Evolutionary conservation across 2,888 invertebrate genomes (phyloP).

Genomic region (Dysmachus trigonus): DNA sequence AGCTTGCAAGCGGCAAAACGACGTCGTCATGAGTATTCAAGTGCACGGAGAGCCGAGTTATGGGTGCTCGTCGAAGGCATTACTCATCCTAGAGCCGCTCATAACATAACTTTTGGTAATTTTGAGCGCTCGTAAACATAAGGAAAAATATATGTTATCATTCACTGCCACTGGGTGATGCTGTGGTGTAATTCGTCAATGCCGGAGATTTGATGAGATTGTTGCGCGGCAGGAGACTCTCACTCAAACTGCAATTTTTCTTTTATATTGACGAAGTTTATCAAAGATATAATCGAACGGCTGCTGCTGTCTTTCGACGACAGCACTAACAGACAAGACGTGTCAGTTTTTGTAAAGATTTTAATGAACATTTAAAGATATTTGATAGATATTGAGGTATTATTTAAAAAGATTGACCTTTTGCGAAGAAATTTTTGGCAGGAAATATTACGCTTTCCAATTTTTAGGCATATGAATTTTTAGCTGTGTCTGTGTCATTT

Average conservation of each 20-base stretch:
- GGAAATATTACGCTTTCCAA: background rate
- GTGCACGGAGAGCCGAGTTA: background rate
- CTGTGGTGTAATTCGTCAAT: background rate
- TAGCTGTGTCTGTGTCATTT: too few species aligned
- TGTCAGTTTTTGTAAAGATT: background rate
- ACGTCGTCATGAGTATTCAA: background rate
- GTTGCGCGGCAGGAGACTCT: background rate
- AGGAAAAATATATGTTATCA: background rate
- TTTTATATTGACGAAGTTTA: background rate
- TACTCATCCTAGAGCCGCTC: background rate
- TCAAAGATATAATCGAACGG: background rate
- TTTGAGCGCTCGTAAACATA: background rate
- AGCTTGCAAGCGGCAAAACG: background rate
- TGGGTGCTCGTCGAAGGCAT: background rate
- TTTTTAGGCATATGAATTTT: too few species aligned
- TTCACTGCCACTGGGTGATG: background rate
- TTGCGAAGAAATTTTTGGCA: too few species aligned
- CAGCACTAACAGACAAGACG: background rate
- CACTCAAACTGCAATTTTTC: background rate
- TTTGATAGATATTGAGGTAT: background rate
- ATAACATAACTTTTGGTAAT: background rate
- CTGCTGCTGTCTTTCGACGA: background rate
- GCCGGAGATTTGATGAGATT: background rate
- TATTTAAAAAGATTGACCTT: background rate
- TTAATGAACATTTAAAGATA: background rate